Conservation (phyloP, 2,797 vertebrate species). For the Tarsius wallacei region DNA sequence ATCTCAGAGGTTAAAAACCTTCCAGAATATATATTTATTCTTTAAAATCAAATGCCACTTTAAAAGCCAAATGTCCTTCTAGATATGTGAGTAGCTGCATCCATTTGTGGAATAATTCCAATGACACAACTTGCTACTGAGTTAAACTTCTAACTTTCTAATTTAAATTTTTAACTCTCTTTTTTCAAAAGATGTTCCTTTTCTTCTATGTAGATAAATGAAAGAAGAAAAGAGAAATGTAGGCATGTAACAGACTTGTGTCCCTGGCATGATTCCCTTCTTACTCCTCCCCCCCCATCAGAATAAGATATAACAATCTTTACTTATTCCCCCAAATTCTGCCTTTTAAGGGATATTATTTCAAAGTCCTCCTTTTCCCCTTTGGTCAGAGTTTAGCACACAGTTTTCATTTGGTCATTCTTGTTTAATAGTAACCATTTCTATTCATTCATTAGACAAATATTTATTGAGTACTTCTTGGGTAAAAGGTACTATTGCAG, state of each 20-base stretch:
- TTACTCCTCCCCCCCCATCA: not conserved
- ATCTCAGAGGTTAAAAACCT: conserved; percentile 2
- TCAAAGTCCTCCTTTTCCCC: not conserved
- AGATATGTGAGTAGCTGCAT: not conserved
- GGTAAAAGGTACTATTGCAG: not conserved
- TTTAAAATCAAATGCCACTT: conserved; percentile 43
- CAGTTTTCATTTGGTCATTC: conserved; percentile 7
- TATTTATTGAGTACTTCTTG: not conserved
- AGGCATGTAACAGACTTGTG: not conserved
- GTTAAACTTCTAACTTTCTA: not conserved
- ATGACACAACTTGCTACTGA: not conserved
- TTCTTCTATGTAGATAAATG: not conserved
- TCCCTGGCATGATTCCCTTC: not conserved
- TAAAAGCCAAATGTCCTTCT: conserved; percentile 46
- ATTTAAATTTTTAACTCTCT: not conserved
- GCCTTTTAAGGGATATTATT: not conserved
- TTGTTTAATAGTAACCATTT: not conserved
- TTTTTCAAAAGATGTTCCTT: conserved; percentile 24
- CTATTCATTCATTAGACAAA: not conserved
- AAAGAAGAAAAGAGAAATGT: conserved; percentile 15
- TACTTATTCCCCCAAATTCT: not conserved
- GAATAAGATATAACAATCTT: not conserved
- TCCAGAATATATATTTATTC: conserved; percentile 20
- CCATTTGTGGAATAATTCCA: conserved; percentile 20
- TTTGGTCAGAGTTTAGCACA: not conserved